Base-by-base conservation (phyloP, 1,140 invertebrate genomes). In the Stenopsyche tienmushanensis region DNA sequence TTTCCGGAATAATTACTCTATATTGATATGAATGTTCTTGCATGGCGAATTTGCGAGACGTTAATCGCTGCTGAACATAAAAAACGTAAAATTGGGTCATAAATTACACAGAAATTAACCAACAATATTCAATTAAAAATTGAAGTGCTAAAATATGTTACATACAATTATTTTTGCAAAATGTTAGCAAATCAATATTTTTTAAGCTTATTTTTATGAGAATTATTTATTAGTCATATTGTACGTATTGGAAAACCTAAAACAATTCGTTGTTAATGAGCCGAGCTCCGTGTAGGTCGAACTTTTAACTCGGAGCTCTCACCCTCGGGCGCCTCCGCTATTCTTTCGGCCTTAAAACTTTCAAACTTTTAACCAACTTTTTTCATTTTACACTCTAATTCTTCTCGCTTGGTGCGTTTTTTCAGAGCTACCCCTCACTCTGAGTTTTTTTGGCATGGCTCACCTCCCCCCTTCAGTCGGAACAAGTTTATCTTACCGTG, bases 321-420 rank as follows among this genome's bases (percentile, higher is more conserved):
- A 26, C 44, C 57, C 57, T 34, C 57, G 42, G 44, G 57, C 57
- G 57, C 41, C 54, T 41, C 29, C 57, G 42, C 44, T 21, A 60
- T 60, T 60, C 57, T 60, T 60, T 60, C 57, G 47, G 17, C 29
- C 44, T 34, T n/a, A 29, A 60, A 60, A 60, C 57, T 60, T 60
- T 60, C 9, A 15, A 60, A 60, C 44, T 60, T 60, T 23, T n/a
- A 47, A 34, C 39, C 23, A 60, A 60, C 57, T 60, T 60, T 60
- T 60, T 60, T 60, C 57, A 60, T 60, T 60, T 60, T 60, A 60
- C 57, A 45, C 57, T 60, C 57, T 47, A 60, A 60, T 60, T 60
- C 57, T 60, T 49, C 57, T 25, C 29, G n/a, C n/a, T n/a, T 42
- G 29, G 13, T 7, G 29, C 54, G 24, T 41, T 57, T 57, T 57